Base-by-base conservation (phyloP, 1,140 invertebrate genomes). In the Drosophila kikkawai region DNA sequence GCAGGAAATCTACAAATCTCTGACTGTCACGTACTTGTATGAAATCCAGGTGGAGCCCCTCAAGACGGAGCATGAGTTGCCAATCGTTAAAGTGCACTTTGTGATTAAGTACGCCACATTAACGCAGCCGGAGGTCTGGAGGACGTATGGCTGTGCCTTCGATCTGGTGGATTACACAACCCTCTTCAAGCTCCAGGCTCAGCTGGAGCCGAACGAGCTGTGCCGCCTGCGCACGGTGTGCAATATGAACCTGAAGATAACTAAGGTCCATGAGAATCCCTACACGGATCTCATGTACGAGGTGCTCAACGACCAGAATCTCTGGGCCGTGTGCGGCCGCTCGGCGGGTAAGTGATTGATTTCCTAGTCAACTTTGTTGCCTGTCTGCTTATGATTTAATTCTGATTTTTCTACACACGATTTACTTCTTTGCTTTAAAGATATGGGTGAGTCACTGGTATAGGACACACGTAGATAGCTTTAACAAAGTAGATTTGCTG, bases 271-370 rank as follows among this genome's bases (percentile, higher is more conserved):
- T 86, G 93, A 91, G 63, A 93, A 92, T 77, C 88, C 91, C 3
- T 92, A 83, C 58, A 56, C 94, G 61, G 96, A 96, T 75, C 94
- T 99, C 1, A 98, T 98, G 97, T 99, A 99, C 92, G 97, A 99
- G 93, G 97, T 99, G 9, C 93, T 98, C 36, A 97, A 96, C 32
- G 98, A 98, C 93, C 97, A 97, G 92, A 96, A 96, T 29, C 96
- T 98, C 94, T 99, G 98, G 98, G 97, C 97, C 5, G 96, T 99
- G 13, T 97, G 97, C 91, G 97, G 97, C 44, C 94, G 96, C 68
- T 97, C 97, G 60, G 96, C 97, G 73, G 95, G 95, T 96, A 88
- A 81, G 74, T 15, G 5, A 39, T 81, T 22, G 29, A 11, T 32
- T 1, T 51, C 39, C 47, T 13, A 26, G 12, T 29, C 36, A 5